These are phyloP conservation scores for Panagrolaimus sp. DNA, from an alignment of 1,140 invertebrate species.

Conservation along the genomic window DNA sequence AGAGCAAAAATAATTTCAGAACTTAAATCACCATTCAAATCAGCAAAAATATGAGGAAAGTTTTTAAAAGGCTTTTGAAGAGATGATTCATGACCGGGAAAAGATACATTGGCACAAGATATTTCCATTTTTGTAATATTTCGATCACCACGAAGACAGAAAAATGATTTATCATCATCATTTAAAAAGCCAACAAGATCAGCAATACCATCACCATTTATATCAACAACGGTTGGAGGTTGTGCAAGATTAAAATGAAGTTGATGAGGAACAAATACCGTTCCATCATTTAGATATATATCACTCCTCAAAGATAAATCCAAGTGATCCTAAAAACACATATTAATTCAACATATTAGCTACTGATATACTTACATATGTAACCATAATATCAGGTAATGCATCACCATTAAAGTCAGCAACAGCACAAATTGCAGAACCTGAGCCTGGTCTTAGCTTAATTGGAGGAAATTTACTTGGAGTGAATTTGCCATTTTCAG, in stretches of 20 bases:
- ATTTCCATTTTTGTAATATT: background rate
- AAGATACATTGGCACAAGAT: background rate
- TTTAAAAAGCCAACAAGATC: conserved; percentile 34
- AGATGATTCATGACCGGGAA: conserved; percentile 27
- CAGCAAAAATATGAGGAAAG: conserved; percentile 51
- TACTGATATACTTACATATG: conserved; percentile 26
- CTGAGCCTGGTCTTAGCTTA: background rate
- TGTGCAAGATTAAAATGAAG: background rate
- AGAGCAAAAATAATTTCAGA: conserved; percentile 52
- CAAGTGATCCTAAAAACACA: background rate
- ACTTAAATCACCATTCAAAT: conserved; percentile 46
- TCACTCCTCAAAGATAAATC: background rate
- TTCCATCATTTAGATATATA: background rate
- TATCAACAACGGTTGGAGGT: conserved; percentile 28
- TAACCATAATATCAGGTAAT: conserved; percentile 46
- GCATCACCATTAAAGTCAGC: conserved; percentile 57
- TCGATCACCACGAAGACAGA: conserved; percentile 5
- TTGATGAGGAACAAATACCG: background rate
- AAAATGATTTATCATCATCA: background rate
- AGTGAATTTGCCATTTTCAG: conserved; percentile 19
- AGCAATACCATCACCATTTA: conserved; percentile 33
- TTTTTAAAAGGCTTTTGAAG: conserved; percentile 9
- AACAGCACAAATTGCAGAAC: conserved; percentile 45
- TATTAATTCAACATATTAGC: background rate
- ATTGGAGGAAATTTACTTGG: background rate